Evolutionary conservation across 2,113 vertebrate genomes (phyloP).

Genomic region (Tetraodon nigroviridis): DNA sequence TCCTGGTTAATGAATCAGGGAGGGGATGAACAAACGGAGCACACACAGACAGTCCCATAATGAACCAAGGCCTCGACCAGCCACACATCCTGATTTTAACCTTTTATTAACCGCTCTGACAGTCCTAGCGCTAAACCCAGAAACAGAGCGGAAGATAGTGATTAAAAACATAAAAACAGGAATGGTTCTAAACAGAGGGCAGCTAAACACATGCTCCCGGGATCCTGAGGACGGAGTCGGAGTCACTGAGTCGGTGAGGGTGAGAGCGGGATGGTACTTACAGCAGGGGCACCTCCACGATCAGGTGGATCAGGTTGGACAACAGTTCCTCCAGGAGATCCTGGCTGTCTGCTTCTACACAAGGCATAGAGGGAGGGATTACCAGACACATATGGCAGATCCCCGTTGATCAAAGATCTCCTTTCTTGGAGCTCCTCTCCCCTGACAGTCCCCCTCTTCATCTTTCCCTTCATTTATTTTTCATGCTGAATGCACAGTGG

Average conservation of each 20-base stretch:
- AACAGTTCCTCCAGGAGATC: constrained; percentile 92
- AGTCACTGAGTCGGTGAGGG: too few species aligned
- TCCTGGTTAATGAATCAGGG: constrained; percentile 23
- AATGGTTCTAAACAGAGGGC: neutral
- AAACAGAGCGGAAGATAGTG: constrained; percentile 2
- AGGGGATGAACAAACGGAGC: constrained; percentile 6
- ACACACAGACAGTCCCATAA: constrained; percentile 11
- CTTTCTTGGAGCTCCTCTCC: constrained; percentile 11
- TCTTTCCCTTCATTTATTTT: constrained; percentile 3
- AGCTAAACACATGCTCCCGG: neutral
- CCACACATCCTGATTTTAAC: neutral
- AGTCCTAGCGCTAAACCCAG: constrained; percentile 12
- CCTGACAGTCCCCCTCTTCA: neutral
- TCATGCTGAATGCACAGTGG: constrained; percentile 14
- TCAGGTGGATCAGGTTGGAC: constrained; percentile 90
- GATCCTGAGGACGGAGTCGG: too few species aligned
- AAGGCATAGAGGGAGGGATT: constrained; percentile 16
- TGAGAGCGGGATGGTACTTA: constrained; percentile 73
- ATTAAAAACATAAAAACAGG: neutral
- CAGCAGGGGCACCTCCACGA: constrained; percentile 93
- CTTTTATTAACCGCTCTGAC: constrained; percentile 29
- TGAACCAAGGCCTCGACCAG: neutral
- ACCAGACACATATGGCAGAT: constrained; percentile 25
- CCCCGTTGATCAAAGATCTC: constrained; percentile 7
- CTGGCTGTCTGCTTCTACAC: constrained; percentile 76